Conservation (phyloP, 2,888 invertebrate genomes). For the Metellina segmentata region DNA sequence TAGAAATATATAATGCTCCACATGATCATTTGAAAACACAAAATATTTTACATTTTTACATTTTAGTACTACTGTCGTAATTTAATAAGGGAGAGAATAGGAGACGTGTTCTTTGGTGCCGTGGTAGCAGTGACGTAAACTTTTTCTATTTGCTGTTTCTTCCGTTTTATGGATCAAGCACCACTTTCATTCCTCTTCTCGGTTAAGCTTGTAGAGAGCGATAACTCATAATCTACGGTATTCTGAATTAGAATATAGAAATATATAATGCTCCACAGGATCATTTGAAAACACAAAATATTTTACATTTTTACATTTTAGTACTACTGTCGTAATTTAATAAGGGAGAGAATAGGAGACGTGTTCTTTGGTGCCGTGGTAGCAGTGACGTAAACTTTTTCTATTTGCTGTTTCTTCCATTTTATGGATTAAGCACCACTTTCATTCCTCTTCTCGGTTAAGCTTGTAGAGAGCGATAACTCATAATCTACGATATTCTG, state of each 20-base stretch:
- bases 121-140: not conserved
- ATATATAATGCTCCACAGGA: too few species aligned
- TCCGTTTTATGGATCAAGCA: not conserved
- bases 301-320: too few species aligned
- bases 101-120: constrained; percentile 8
- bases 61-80: not conserved
- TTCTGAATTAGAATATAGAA: too few species aligned
- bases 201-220: not conserved
- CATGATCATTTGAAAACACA: too few species aligned
- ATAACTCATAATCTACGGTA: too few species aligned
- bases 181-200: not conserved
- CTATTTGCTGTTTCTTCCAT: not conserved
- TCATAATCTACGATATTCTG: too few species aligned
- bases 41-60: too few species aligned
- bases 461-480: not conserved
- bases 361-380: constrained; percentile 1
- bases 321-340: constrained; percentile 16
- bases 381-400: not conserved
- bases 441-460: not conserved
- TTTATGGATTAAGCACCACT: not conserved
- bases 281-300: too few species aligned
- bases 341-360: constrained; percentile 24
- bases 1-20: too few species aligned
- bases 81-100: constrained; percentile 34
- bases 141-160: not conserved